Evolutionary conservation across 2,888 invertebrate species (phyloP).

Genomic region (Troilus luridus): DNA sequence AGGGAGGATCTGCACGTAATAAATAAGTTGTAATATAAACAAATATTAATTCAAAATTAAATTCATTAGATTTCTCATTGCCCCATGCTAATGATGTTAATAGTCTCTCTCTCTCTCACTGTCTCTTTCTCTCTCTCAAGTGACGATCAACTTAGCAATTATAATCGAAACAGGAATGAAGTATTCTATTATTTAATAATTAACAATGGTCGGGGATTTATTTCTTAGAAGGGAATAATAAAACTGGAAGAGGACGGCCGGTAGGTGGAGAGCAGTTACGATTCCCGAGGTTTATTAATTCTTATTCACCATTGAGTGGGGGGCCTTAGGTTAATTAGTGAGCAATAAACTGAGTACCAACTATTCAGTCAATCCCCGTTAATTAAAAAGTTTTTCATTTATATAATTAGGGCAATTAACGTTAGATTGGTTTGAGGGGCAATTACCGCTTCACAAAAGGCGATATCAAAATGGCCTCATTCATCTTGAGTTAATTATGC

Average conservation of each 20-base stretch:
- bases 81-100: neutral
- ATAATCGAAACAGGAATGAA: neutral
- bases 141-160: neutral
- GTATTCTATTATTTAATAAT: neutral
- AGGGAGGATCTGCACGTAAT: too few species aligned
- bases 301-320: neutral
- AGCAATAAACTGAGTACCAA: neutral
- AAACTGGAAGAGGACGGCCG: neutral
- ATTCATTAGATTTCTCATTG: neutral
- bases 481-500: neutral
- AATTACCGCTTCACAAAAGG: slow-evolving; percentile 16
- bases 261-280: neutral
- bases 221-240: neutral
- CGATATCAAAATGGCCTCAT: neutral
- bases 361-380: slow-evolving; percentile 16
- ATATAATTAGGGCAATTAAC: slow-evolving; percentile 35
- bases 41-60: neutral
- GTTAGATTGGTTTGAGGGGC: slow-evolving; percentile 27
- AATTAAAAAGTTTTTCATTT: slow-evolving; percentile 42
- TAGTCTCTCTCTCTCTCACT: neutral
- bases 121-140: neutral
- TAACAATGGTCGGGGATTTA: neutral
- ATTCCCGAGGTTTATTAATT: neutral
- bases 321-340: neutral
- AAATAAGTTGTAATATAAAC: too few species aligned